These are phyloP conservation scores for Anthoscopus minutus DNA, from an alignment of 2,113 vertebrate species.

Conservation along the genomic window DNA sequence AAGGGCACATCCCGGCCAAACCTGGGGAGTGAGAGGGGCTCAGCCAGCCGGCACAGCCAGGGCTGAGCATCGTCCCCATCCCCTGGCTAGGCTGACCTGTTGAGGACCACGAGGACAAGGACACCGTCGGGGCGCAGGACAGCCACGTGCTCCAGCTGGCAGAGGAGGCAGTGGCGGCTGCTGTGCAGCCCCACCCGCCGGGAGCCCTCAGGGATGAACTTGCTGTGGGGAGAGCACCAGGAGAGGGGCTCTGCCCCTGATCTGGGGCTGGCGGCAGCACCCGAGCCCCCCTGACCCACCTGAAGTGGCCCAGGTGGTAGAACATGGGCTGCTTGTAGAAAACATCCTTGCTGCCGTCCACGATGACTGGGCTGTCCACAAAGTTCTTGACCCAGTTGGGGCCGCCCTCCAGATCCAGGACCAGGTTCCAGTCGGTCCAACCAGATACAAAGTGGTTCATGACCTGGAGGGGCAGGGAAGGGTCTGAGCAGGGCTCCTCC, in stretches of 20 bases:
- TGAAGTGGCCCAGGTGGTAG: constrained; percentile 91
- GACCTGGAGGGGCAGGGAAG: constrained; percentile 67
- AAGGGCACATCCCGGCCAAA: constrained; percentile 64
- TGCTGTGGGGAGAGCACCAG: constrained; percentile 65
- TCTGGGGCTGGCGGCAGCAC: fast-evolving
- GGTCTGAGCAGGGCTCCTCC: background rate
- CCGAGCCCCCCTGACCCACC: constrained; percentile 65
- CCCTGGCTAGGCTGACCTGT: constrained; percentile 68
- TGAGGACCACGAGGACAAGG: constrained; percentile 79
- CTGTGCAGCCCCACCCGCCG: constrained; percentile 78
- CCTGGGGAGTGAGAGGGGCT: background rate
- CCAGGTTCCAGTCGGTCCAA: constrained; percentile 97
- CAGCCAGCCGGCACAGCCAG: fast-evolving
- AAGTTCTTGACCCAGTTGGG: constrained; percentile 94
- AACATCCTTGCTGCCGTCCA: constrained; percentile 72
- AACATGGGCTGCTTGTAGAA: constrained; percentile 97
- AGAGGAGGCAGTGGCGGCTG: background rate
- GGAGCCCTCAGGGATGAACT: constrained; percentile 87
- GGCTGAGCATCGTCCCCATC: fast-evolving
- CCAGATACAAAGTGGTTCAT: constrained; percentile 84
- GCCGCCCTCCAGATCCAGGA: constrained; percentile 80
- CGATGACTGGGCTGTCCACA: constrained; percentile 89
- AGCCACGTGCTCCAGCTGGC: constrained; percentile 73
- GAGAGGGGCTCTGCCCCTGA: fast-evolving
- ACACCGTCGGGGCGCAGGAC: constrained; percentile 76